These are phyloP conservation scores for Rattus norvegicus DNA, from an alignment of 2,113 vertebrate genomes.

Conservation along the genomic window GRCr8 NC_086028.1:73086001-73086500, in stretches of 20 bases:
- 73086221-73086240: background rate
- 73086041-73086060: too few relatives aligned
- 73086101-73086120: too few relatives aligned
- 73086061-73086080: too few relatives aligned
- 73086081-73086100: too few relatives aligned
- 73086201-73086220: too few relatives aligned
- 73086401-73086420: background rate
- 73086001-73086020: too few relatives aligned
- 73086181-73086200: too few relatives aligned
- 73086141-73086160: too few relatives aligned
- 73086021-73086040: too few relatives aligned
- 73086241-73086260: background rate
- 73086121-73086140: too few relatives aligned
- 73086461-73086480: background rate
- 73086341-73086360: background rate
- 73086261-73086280: background rate
- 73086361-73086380: background rate
- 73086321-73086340: background rate
- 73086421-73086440: background rate
- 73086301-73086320: background rate
- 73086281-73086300: too few relatives aligned
- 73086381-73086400: background rate
- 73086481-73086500: background rate
- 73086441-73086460: background rate
- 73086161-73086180: too few relatives aligned